Base-by-base conservation (phyloP, 2,888 invertebrate genomes). In the Eupithecia insigniata region DNA sequence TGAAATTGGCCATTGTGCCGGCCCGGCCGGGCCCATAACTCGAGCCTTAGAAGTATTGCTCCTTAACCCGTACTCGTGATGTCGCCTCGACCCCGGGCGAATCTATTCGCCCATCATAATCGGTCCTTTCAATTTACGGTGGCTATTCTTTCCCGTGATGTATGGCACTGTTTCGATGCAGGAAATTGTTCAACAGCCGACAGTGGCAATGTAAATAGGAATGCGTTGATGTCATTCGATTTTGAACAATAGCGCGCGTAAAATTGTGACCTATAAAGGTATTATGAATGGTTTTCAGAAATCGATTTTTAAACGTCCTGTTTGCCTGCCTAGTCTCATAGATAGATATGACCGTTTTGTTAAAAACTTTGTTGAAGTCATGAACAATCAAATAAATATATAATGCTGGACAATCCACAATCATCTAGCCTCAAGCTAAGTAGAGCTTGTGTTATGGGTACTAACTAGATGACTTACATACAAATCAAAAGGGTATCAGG, bases 51-150 rank as follows among this genome's bases (percentile, higher is more conserved):
- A 89, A 85, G 90, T 86, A 88, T 85, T 87, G 92, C 92, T 91
- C 91, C 90, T 91, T 92, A 90, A 92, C 93, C 93, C 82, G 78
- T 85, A 86, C 84, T 86, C 93, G 93, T 93, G 93, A 91, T 91
- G 93, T 93, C 93, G 89, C 89, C 83, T 84, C 87, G 91, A 91
- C 92, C 92, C 82, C 88, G 77, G 84, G 87, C 87, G 85, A 90
- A 93, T 92, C 93, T 90, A 89, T 92, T 86, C 89, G 85, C 91
- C 89, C 93, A 91, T 92, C 92, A 92, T 93, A 93, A 92, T 92
- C 89, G 90, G 84, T 87, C 87, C 86, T 89, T 93, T 93, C 92
- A 93, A 92, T 93, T 92, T 92, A 90, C 90, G 83, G 90, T 89
- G 90, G 90, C 91, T 88, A 87, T 90, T 87, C 85, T 87, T 86